These are phyloP conservation scores for Leptogaster cylindrica DNA, from an alignment of 2,888 invertebrate species.

Conservation along the genomic window DNA sequence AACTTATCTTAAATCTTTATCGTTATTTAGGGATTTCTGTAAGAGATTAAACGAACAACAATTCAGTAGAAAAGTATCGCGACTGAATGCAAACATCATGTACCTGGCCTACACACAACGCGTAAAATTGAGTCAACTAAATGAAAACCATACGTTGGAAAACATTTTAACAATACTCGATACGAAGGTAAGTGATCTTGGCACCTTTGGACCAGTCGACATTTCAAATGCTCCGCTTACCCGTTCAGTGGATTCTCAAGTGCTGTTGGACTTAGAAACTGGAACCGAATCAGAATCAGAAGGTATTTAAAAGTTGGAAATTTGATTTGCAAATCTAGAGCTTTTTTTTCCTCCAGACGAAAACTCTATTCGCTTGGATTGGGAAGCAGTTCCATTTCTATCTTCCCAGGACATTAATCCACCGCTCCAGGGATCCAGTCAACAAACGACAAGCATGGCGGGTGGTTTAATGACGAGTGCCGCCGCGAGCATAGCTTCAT, in stretches of 20 bases:
- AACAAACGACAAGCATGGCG: constrained; percentile 66
- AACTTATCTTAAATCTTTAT: no score
- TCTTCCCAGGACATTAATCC: constrained; percentile 47
- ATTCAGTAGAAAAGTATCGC: constrained; percentile 76
- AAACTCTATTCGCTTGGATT: constrained; percentile 78
- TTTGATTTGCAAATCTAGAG: no score
- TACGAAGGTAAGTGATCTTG: constrained; percentile 71
- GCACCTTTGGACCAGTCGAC: constrained; percentile 72
- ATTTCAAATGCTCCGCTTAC: constrained; percentile 60
- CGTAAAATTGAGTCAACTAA: constrained; percentile 69
- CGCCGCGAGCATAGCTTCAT: constrained; percentile 80
- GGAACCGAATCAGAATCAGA: constrained; percentile 72
- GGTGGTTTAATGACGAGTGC: constrained; percentile 81
- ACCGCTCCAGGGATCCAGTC: constrained; percentile 52
- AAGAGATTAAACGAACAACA: constrained; percentile 73
- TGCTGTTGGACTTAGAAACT: constrained; percentile 68
- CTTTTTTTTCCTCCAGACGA: no score
- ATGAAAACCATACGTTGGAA: constrained; percentile 73
- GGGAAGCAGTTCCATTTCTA: constrained; percentile 72
- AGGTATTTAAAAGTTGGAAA: constrained; percentile 60
- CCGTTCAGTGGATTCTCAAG: constrained; percentile 68
- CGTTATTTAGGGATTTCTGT: constrained; percentile 79
- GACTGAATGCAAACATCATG: constrained; percentile 80
- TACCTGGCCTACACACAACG: constrained; percentile 80
- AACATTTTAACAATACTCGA: constrained; percentile 76